These are phyloP conservation scores for Cataglyphis altisquamis DNA, from an alignment of 2,888 invertebrate genomes.

Conservation along the genomic window DNA sequence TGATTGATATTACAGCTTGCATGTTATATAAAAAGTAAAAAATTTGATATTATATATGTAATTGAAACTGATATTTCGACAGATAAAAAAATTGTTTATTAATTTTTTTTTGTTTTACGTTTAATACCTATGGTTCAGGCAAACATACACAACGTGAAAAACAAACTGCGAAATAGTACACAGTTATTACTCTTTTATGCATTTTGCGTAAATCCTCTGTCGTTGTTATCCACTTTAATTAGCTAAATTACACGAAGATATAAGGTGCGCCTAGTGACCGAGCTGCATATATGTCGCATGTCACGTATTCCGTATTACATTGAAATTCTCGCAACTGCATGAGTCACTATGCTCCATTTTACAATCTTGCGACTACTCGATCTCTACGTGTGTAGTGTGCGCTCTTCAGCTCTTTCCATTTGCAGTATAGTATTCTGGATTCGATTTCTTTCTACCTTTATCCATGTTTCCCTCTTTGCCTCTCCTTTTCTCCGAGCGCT, in stretches of 20 bases:
- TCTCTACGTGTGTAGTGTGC: neutral
- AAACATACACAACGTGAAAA: neutral
- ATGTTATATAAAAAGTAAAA: neutral
- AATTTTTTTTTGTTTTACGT: neutral
- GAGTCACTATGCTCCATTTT: slow-evolving; percentile 12
- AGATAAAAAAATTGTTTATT: neutral
- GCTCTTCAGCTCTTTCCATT: neutral
- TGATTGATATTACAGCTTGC: neutral
- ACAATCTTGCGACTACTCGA: neutral
- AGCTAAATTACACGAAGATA: slow-evolving; percentile 39
- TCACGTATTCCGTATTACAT: neutral
- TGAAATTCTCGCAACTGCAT: slow-evolving; percentile 49
- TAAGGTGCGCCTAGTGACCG: slow-evolving; percentile 33
- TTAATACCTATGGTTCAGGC: neutral
- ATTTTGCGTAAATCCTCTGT: slow-evolving; percentile 26
- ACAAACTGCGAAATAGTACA: neutral
- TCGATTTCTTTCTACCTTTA: neutral
- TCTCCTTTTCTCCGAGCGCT: neutral
- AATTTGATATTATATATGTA: neutral
- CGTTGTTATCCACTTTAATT: slow-evolving; percentile 50
- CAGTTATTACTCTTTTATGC: slow-evolving; percentile 3
- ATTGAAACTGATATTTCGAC: neutral
- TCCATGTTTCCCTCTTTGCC: neutral
- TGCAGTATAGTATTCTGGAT: slow-evolving; percentile 4
- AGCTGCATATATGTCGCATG: neutral